Conservation (phyloP, 2,797 vertebrate genomes). For the Tragelaphus eurycerus region DNA sequence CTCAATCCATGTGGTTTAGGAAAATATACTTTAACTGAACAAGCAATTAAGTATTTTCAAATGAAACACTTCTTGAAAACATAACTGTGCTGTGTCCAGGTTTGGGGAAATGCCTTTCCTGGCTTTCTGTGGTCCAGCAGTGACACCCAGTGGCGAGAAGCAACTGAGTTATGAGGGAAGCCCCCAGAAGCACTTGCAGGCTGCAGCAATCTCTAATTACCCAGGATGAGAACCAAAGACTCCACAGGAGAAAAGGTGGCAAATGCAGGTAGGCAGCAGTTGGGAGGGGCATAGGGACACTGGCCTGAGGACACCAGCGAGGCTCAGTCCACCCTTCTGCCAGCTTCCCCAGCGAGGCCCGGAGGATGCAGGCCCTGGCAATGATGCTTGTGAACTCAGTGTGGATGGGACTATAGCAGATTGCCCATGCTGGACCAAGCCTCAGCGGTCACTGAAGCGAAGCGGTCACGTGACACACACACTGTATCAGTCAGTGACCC, state of each 20-base stretch:
- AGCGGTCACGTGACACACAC: fast-evolving
- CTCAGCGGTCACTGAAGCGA: background rate
- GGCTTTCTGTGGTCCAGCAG: constrained; percentile 60
- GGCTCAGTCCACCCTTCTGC: fast-evolving
- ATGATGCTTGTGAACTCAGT: fast-evolving
- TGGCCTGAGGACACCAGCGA: too few species aligned
- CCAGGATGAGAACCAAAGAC: background rate
- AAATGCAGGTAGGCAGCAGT: fast-evolving
- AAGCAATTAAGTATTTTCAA: constrained; percentile 60
- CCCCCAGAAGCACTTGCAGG: background rate
- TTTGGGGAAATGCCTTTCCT: background rate
- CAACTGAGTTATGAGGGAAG: background rate
- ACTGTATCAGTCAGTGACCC: fast-evolving
- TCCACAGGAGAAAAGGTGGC: fast-evolving
- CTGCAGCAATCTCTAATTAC: background rate
- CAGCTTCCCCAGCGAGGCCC: background rate
- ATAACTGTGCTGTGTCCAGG: background rate
- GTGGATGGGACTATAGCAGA: fast-evolving
- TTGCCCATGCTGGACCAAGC: fast-evolving
- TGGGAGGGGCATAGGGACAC: fast-evolving
- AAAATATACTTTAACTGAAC: constrained; percentile 60
- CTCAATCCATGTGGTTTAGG: background rate
- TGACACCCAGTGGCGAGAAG: constrained; percentile 77
- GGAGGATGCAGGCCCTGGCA: fast-evolving
- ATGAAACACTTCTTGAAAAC: constrained; percentile 58